These are phyloP conservation scores for Mamestra configurata DNA, from an alignment of 1,140 invertebrate genomes.

Conservation along the genomic window DNA sequence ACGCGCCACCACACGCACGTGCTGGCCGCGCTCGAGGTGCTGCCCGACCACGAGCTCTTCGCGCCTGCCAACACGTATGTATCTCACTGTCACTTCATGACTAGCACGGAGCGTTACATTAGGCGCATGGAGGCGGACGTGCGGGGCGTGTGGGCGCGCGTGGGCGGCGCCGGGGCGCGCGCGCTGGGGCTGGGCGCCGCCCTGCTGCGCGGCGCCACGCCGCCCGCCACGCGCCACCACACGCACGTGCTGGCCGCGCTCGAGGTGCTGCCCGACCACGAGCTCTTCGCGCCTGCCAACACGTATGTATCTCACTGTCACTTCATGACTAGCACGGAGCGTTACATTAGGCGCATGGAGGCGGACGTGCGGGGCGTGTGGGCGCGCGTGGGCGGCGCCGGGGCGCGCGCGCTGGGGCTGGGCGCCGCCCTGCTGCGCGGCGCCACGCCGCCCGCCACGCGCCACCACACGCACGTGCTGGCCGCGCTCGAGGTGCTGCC, in stretches of 20 bases:
- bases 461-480: constrained; percentile 68
- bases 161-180: constrained; percentile 94
- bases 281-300: constrained; percentile 63
- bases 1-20: constrained; percentile 66
- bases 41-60: constrained; percentile 73
- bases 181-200: constrained; percentile 95
- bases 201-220: constrained; percentile 91
- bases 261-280: constrained; percentile 74
- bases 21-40: constrained; percentile 75
- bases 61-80: constrained; percentile 58
- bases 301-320: constrained; percentile 53
- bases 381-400: constrained; percentile 92
- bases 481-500: constrained; percentile 77
- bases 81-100: background rate
- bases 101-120: no score
- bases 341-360: constrained; percentile 90
- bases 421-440: constrained; percentile 95
- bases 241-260: constrained; percentile 72
- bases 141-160: constrained; percentile 88
- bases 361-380: constrained; percentile 91
- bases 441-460: constrained; percentile 60
- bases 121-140: constrained; percentile 94
- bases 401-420: constrained; percentile 95
- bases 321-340: no score
- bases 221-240: constrained; percentile 59